These are phyloP conservation scores for Astyanax mexicanus DNA, from an alignment of 2,797 vertebrate genomes.

Conservation along the genomic window DNA sequence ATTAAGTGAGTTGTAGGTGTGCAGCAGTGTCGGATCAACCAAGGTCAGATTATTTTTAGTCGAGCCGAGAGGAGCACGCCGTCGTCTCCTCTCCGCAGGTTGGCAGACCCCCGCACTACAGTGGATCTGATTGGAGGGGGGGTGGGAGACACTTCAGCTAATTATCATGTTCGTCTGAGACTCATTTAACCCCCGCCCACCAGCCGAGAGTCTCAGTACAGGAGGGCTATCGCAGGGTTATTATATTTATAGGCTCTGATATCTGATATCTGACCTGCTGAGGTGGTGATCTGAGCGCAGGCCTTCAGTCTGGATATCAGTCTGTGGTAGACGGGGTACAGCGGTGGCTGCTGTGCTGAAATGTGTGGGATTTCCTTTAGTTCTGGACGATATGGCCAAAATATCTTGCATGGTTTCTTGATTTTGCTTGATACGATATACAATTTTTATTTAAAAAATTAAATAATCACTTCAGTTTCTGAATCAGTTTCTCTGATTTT, in stretches of 20 bases:
- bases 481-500: too few species aligned
- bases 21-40: not conserved
- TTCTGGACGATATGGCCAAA: too few species aligned
- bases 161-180: not conserved
- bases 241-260: not conserved
- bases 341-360: not conserved
- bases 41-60: constrained; percentile 21
- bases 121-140: constrained; percentile 20
- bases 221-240: not conserved
- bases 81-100: not conserved
- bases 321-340: too few species aligned
- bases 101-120: constrained; percentile 54
- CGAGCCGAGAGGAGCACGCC: not conserved
- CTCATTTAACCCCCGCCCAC: not conserved
- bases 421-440: too few species aligned
- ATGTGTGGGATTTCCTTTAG: not conserved
- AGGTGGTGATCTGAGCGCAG: not conserved
- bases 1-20: not conserved
- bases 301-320: too few species aligned
- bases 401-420: too few species aligned
- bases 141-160: not conserved
- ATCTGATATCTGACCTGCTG: not conserved
- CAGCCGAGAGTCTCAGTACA: not conserved
- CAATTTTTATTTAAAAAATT: too few species aligned
- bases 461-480: too few species aligned